Base-by-base conservation (phyloP, 1,140 invertebrate species). In the Colletes gigas region DNA sequence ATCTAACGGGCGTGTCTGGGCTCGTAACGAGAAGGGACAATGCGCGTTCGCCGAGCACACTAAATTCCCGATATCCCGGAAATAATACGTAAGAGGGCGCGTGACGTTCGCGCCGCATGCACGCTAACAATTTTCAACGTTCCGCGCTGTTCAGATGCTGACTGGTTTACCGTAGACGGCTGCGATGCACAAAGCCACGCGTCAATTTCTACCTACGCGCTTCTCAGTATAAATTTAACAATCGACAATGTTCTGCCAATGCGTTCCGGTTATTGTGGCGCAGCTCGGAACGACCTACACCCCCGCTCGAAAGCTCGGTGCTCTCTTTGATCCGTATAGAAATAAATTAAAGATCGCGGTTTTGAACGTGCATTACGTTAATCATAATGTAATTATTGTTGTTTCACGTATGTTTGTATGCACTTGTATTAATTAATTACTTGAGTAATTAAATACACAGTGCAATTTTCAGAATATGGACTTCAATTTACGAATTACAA, bases 1-100 rank as follows among this genome's bases (percentile, higher is more conserved):
- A 84, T 83, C 66, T 47, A 81, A 68, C 57, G 52, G 30, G 54
- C 54, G 59, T 66, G 54, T 66, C 73, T 57, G 21, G 15, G 30
- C 44, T 71, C 57, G 19, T 66, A 67, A 62, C 54, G 44, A 60
- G 19, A 39, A 54, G 47, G 39, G n/a, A 66, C 47, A 14, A 6
- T 50, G 47, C 21, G 44, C 41, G 44, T 67, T 19, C 65, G 14
- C n/a, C 47, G 15, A 41, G 47, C 15, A 54, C 21, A n/a, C 17
- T 44, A 44, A 66, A 75, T 66, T 75, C 30, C 30, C 72, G n/a
- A 75, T 75, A 66, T 75, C 1, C 50, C 17, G 62, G 30, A 66
- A 75, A 44, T 75, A 55, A 75, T 65, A 75, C 47, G 12, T 7
- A 30, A 6, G 52, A 21, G 10, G 5, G 19, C n/a, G 50, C n/a